Evolutionary conservation across 2,113 vertebrate genomes (phyloP).

Genomic region (Rhynchopsitta pachyrhyncha): DNA sequence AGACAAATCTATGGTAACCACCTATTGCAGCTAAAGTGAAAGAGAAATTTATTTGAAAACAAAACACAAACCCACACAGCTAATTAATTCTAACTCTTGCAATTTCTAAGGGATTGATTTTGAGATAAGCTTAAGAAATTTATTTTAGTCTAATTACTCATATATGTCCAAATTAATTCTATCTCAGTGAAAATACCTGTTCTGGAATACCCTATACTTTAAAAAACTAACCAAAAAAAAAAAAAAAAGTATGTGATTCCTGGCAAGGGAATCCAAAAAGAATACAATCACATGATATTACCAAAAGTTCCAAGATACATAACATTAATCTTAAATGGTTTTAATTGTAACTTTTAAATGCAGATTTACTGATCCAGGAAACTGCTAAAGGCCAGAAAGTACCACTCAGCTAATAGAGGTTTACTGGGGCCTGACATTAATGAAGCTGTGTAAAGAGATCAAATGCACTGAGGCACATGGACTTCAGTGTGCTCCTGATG

Average conservation of each 20-base stretch:
- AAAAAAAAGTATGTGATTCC: neutral
- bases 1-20: neutral
- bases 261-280: neutral
- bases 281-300: neutral
- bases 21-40: neutral
- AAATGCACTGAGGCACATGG: fast-evolving
- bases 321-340: neutral
- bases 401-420: neutral
- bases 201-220: neutral
- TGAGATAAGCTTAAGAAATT: neutral
- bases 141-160: neutral
- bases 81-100: neutral
- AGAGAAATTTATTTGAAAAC: neutral
- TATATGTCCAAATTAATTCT: neutral
- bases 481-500: neutral
- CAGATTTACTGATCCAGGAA: neutral
- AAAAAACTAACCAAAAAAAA: neutral
- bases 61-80: neutral
- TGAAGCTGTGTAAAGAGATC: fast-evolving
- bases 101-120: neutral
- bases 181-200: neutral
- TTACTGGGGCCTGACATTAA: fast-evolving
- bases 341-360: neutral
- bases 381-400: neutral
- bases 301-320: neutral